phyloP scores from a whole-genome alignment of 2,888 invertebrate species.

The Temnothorax rugatulus region DNA sequence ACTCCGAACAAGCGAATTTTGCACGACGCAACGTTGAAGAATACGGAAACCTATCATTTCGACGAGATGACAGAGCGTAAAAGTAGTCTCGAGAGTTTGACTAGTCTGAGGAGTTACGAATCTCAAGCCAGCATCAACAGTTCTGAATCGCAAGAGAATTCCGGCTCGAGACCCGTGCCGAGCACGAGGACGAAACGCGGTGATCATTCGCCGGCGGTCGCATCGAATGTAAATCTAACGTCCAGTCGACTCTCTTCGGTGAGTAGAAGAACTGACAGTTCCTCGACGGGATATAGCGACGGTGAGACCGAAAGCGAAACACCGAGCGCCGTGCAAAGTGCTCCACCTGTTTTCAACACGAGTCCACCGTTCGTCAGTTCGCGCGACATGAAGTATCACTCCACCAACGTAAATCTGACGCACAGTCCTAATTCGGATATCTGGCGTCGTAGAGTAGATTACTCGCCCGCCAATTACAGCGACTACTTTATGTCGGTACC shows the following conservation, averaged over 20 bases:
- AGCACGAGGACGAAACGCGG: constrained; percentile 82
- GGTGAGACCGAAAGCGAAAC: constrained; percentile 86
- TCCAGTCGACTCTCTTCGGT: constrained; percentile 78
- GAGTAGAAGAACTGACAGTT: constrained; percentile 82
- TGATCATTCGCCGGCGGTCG: constrained; percentile 78
- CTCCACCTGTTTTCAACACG: constrained; percentile 83
- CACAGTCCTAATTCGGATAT: constrained; percentile 83
- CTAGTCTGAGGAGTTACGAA: constrained; percentile 86
- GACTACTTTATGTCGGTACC: constrained; percentile 79
- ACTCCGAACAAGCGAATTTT: constrained; percentile 83
- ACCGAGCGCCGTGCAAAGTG: constrained; percentile 83
- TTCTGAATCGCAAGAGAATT: constrained; percentile 82
- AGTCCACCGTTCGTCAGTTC: constrained; percentile 79
- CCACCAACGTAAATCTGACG: constrained; percentile 74
- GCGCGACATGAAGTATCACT: constrained; percentile 80
- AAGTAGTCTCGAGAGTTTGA: constrained; percentile 88
- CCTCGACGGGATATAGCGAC: constrained; percentile 86
- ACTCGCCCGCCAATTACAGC: constrained; percentile 75
- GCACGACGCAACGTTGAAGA: constrained; percentile 84
- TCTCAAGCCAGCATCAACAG: constrained; percentile 87
- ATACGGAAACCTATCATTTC: constrained; percentile 75
- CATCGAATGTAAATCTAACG: constrained; percentile 75
- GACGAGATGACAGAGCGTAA: constrained; percentile 86
- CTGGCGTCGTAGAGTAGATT: constrained; percentile 82
- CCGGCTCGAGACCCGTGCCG: constrained; percentile 81